phyloP scores from a whole-genome alignment of 2,113 vertebrate genomes.

The Melanotaenia duboulayi region DNA sequence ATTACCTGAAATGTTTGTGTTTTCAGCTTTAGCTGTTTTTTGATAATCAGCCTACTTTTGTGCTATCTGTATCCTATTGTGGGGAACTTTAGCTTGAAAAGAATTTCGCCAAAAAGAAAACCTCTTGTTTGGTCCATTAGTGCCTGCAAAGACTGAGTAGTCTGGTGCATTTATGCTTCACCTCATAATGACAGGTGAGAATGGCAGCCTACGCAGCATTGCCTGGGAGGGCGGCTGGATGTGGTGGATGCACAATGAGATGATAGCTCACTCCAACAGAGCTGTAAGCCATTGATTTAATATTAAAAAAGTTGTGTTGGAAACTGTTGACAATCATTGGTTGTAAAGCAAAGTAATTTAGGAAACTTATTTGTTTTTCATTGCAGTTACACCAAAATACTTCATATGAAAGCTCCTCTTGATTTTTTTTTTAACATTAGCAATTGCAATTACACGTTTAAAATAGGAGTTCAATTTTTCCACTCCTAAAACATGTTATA shows the following conservation, averaged over 20 bases:
- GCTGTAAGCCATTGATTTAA: constrained; percentile 8
- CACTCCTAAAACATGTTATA: too few relatives aligned
- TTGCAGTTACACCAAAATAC: not conserved
- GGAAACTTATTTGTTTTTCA: not conserved
- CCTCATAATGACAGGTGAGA: constrained; percentile 37
- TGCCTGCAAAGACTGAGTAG: constrained; percentile 13
- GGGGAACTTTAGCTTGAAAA: constrained; percentile 43
- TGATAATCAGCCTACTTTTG: constrained; percentile 15
- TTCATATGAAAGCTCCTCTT: not conserved
- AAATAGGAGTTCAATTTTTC: too few relatives aligned
- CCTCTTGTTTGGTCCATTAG: constrained; percentile 57
- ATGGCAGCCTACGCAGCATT: constrained; percentile 32
- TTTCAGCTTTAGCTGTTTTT: not conserved
- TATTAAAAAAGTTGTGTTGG: constrained; percentile 11
- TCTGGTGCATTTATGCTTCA: constrained; percentile 22
- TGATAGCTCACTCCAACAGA: constrained; percentile 2
- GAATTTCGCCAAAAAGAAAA: constrained; percentile 58
- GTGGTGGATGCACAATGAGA: constrained; percentile 20
- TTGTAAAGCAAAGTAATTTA: not conserved
- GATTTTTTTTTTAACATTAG: not conserved
- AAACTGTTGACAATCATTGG: constrained; percentile 17
- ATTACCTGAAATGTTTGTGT: constrained; percentile 12
- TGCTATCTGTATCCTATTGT: constrained; percentile 33
- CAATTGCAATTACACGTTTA: too few relatives aligned
- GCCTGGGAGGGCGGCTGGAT: constrained; percentile 18